phyloP scores from a whole-genome alignment of 2,113 vertebrate species.

The Hymenochirus boettgeri region DNA sequence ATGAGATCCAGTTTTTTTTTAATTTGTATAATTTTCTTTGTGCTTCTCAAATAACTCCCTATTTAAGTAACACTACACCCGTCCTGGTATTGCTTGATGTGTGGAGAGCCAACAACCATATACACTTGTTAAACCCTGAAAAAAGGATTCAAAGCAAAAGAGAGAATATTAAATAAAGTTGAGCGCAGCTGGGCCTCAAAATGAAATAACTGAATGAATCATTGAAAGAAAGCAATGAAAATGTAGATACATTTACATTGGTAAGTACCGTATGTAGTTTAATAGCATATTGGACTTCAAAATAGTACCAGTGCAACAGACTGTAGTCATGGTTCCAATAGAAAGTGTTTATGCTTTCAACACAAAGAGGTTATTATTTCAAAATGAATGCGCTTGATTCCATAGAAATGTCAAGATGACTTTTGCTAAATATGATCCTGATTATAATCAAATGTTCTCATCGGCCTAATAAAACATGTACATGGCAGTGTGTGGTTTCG shows the following conservation, averaged over 20 bases:
- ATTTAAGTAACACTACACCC: not conserved
- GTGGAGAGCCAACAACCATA: not conserved
- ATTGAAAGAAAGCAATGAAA: not conserved
- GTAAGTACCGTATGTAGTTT: not conserved
- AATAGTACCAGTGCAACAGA: conserved; percentile 1
- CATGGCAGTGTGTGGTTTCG: no score
- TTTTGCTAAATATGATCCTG: conserved; percentile 17
- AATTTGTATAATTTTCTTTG: not conserved
- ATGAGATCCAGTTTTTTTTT: no score
- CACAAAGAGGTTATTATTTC: conserved; percentile 26
- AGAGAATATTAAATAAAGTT: no score
- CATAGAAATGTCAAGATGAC: conserved; percentile 14
- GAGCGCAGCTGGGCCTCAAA: not conserved
- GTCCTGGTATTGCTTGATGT: not conserved
- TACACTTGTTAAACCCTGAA: not conserved
- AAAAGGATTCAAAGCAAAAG: not conserved
- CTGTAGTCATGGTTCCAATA: conserved; percentile 7
- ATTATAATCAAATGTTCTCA: conserved; percentile 15
- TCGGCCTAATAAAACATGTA: not conserved
- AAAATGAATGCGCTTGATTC: conserved; percentile 23
- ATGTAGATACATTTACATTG: conserved; percentile 2
- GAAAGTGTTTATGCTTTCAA: conserved; percentile 16
- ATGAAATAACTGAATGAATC: not conserved
- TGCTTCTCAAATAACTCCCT: not conserved
- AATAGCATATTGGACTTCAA: not conserved